These are phyloP conservation scores for Paragorgia papillata DNA, from an alignment of 92 coral and sea anemone species.

Conservation along the genomic window DNA sequence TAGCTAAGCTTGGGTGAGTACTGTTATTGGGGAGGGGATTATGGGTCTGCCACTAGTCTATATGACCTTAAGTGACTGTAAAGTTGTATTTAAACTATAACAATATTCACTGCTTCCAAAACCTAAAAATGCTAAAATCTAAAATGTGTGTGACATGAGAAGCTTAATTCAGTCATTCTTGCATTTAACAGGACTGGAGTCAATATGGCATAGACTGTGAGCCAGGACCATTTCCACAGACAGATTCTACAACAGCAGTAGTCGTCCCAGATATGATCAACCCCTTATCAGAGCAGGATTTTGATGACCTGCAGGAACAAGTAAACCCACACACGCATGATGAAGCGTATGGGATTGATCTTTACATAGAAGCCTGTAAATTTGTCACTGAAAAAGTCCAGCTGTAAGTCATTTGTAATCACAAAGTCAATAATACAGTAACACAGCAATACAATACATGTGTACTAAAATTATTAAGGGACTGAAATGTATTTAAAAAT, in stretches of 20 bases:
- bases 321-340: conserved; percentile 62
- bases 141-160: no score
- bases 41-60: no score
- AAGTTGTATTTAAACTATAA: no score
- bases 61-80: no score
- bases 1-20: no score
- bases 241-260: conserved; percentile 24
- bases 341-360: conserved; percentile 63
- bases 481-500: not conserved
- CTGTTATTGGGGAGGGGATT: no score
- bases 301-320: conserved; percentile 42
- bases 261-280: conserved; percentile 46
- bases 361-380: conserved; percentile 51
- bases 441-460: not conserved
- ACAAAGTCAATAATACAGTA: not conserved
- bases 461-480: not conserved
- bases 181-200: conserved; percentile 47
- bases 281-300: conserved; percentile 54
- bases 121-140: no score
- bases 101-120: no score
- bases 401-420: no score
- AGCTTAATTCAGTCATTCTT: not conserved
- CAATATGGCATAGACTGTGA: conserved; percentile 68
- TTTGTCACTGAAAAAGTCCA: conserved; percentile 59
- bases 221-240: conserved; percentile 52